Conservation (phyloP, 2,888 invertebrate species). For the Portevinia maculata region DNA sequence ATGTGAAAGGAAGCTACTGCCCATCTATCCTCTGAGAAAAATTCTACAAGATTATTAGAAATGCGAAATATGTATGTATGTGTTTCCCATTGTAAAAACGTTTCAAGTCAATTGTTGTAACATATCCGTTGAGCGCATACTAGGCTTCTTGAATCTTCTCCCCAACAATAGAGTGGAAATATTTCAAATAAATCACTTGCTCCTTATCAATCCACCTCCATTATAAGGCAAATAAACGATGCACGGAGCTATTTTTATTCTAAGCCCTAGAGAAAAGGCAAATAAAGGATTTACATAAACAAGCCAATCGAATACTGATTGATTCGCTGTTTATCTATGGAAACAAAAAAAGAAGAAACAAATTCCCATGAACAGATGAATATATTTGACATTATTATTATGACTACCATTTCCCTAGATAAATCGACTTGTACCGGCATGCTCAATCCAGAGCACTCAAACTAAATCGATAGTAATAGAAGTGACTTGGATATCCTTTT, state of each 20-base stretch:
- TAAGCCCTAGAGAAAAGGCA: neutral
- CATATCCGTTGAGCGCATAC: conserved; percentile 30
- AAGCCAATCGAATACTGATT: conserved; percentile 54
- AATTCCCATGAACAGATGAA: neutral
- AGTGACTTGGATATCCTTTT: conserved; percentile 20
- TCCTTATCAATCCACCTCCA: conserved; percentile 7
- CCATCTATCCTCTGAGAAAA: conserved; percentile 19
- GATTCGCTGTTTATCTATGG: conserved; percentile 23
- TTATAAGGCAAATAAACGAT: conserved; percentile 54
- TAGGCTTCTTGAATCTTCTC: conserved; percentile 47
- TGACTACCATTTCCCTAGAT: conserved; percentile 17
- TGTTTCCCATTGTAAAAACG: conserved; percentile 45
- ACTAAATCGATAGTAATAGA: conserved; percentile 25
- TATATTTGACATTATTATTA: conserved; percentile 42
- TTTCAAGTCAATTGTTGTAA: conserved; percentile 66
- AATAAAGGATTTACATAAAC: conserved; percentile 49
- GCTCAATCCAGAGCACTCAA: neutral
- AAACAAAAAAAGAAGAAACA: conserved; percentile 1
- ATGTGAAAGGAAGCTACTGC: neutral
- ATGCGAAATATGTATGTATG: no score
- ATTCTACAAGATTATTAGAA: conserved; percentile 50
- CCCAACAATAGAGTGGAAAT: conserved; percentile 52
- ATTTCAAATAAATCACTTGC: conserved; percentile 65
- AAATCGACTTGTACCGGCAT: neutral
- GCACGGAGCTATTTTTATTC: conserved; percentile 31